Evolutionary conservation across 1,140 invertebrate genomes (phyloP), one percentile per base, ranked within the genome.

Genomic region (Caenorhabditis tropicalis): DNA sequence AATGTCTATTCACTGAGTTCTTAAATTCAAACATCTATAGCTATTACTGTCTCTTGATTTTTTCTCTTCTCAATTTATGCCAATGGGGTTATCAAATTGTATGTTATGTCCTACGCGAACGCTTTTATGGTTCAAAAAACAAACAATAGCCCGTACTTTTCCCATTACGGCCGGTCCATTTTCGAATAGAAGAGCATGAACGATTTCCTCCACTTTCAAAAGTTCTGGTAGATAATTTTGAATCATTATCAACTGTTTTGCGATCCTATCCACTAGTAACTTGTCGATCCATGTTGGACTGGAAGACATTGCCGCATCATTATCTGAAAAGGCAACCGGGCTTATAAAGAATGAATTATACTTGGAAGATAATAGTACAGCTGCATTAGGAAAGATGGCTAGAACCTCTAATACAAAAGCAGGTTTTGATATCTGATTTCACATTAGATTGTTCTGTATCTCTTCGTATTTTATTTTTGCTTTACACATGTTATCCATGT

Each of bases 201-300:
- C 36, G 24, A 74, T 74, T 27, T 74, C 65, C 19, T 74, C 65
- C 7, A 74, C 15, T 43, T 29, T 24, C 7, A 74, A 29, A 24
- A 74, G 33, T 15, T 7, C 7, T 74, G 65, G 65, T 4, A 36
- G 65, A 43, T 74, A 74, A 12, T 24, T 74, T 24, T 74, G 65
- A 43, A 74, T 6, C 36, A 74, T 24, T 24, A 74, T 43, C n/a
- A 74, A 19, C 12, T 74, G 36, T 24, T 43, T 74, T 21, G 65
- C 24, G 6, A 46, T 43, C 21, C 43, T 74, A 5, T 74, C 36
- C 36, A 74, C 36, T 6, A 4, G 36, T 74, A 74, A 43, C 9
- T 29, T 29, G n/a, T 74, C 65, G 65, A 74, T 74, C 65, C 65
- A 74, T 24, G 65, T 74, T 9, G 65, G 65, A 24, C n/a, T 21